Percentiles rank a stretch among this genome's conserved stretches.
Conservation (phyloP, 2,888 invertebrate species). For the Clistopyga incitator region DNA sequence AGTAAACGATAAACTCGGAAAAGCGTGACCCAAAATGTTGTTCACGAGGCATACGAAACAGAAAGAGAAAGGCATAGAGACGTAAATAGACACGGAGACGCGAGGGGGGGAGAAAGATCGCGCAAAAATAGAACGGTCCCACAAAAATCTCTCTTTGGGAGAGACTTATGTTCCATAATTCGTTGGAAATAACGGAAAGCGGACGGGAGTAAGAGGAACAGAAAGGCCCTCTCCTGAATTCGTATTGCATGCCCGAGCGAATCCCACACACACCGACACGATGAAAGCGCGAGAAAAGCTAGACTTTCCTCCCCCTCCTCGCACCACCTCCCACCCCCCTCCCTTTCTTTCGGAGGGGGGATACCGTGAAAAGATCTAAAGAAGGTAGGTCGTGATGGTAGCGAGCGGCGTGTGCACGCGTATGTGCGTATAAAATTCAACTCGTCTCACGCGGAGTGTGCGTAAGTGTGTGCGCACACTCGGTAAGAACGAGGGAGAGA, state of each 20-base stretch:
- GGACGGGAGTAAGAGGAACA: slow-evolving; percentile 10
- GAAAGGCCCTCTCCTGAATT: slow-evolving; percentile 42
- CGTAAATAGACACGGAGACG: slow-evolving; percentile 8
- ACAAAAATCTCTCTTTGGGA: slow-evolving; percentile 32
- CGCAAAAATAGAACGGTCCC: slow-evolving; percentile 26
- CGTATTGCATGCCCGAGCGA: slow-evolving; percentile 30
- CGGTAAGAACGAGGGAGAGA: slow-evolving; percentile 7
- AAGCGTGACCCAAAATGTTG: no score
- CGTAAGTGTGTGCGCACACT: not conserved
- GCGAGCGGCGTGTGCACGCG: slow-evolving; percentile 29
- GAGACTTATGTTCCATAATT: slow-evolving; percentile 37
- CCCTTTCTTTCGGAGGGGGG: slow-evolving; percentile 40
- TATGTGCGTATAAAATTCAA: not conserved
- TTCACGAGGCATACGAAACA: no score
- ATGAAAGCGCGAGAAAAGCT: slow-evolving; percentile 56
- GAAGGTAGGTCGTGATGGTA: slow-evolving; percentile 49
- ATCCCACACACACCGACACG: slow-evolving; percentile 30
- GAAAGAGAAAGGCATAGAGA: not conserved
- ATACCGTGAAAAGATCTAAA: slow-evolving; percentile 40
- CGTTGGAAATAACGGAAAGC: slow-evolving; percentile 33
- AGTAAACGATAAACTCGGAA: no score
- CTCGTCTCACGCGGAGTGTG: not conserved
- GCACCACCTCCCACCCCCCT: no score
- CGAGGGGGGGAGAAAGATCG: not conserved
- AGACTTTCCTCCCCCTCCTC: not conserved